Base-by-base conservation (phyloP, 2,888 invertebrate species). In the Ormyrus nitidulus region DNA sequence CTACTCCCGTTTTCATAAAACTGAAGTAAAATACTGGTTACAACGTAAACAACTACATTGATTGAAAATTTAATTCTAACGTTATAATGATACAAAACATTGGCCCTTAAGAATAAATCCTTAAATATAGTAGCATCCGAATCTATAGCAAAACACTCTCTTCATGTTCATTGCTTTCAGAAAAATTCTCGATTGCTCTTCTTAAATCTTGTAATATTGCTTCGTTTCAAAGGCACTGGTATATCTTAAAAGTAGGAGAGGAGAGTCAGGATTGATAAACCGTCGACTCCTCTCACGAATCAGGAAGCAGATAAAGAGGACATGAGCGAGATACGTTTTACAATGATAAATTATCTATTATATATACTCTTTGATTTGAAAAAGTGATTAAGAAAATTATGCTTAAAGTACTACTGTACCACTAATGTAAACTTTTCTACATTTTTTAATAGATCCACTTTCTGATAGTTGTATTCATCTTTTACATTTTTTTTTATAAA, bases 211-310 rank as follows among this genome's bases (percentile, higher is more conserved):
- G 46, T 51, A 11, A 6, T 1, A 73, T 69, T 69, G 73, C 54
- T 56, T 72, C 58, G 34, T 73, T 62, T 54, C n/a, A 62, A 79
- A 79, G 79, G 75, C 71, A 79, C 79, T 79, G 79, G 69, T 72
- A 72, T 65, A 53, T 73, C 59, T 75, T 74, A 75, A 71, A 71
- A 70, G 54, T 79, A 64, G 44, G 58, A 62, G 44, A 70, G 9
- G 34, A 74, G n/a, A 56, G 44, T 6, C 46, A 34, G 58, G 46
- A n/a, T 54, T 69, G 0, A 58, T 64, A 8, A 51, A 72, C n/a
- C 34, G 56, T 51, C 56, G 54, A 58, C 56, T 71, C 13, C 59
- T 54, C 54, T 51, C 48, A 9, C 58, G 13, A 13, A 54, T 34
- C 46, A 53, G 56, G 9, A 51, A n/a, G 61, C n/a, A 34, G 13